Evolutionary conservation across 2,888 invertebrate genomes (phyloP).

Genomic region (Odontocerum albicorne): DNA sequence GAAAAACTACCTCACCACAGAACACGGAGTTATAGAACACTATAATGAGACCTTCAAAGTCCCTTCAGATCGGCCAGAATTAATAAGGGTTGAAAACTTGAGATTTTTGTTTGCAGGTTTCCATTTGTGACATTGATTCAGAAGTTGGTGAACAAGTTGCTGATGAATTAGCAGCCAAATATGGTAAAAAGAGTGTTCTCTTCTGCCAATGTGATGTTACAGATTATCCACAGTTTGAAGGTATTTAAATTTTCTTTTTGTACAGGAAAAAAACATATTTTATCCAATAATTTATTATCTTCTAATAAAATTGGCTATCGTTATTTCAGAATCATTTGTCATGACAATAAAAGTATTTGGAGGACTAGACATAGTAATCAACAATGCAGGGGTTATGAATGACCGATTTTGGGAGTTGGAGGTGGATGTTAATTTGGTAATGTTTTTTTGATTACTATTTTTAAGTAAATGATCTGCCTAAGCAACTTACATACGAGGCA

Average conservation of each 20-base stretch:
- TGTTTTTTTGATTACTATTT: too few relatives aligned
- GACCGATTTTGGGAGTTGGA: constrained; percentile 75
- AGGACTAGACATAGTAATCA: constrained; percentile 74
- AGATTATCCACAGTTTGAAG: constrained; percentile 77
- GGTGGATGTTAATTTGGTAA: constrained; percentile 77
- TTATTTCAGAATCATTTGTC: constrained; percentile 72
- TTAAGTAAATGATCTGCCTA: too few relatives aligned
- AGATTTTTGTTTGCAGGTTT: constrained; percentile 55
- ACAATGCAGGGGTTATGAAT: constrained; percentile 80
- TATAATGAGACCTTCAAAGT: too few relatives aligned
- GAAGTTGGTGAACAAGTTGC: constrained; percentile 70
- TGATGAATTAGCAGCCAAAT: constrained; percentile 64
- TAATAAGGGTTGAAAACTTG: not conserved
- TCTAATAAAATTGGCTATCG: not conserved
- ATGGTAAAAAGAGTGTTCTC: constrained; percentile 68
- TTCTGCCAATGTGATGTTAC: constrained; percentile 78
- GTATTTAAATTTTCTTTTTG: constrained; percentile 44
- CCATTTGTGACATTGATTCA: constrained; percentile 73
- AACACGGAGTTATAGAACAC: too few relatives aligned
- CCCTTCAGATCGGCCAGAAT: too few relatives aligned
- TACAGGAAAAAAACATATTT: not conserved
- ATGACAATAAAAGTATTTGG: constrained; percentile 72
- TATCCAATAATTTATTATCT: not conserved
- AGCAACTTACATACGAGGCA: too few relatives aligned
- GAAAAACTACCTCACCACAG: too few relatives aligned